Base-by-base conservation (phyloP, 2,888 invertebrate genomes). In the Macaria notata region DNA sequence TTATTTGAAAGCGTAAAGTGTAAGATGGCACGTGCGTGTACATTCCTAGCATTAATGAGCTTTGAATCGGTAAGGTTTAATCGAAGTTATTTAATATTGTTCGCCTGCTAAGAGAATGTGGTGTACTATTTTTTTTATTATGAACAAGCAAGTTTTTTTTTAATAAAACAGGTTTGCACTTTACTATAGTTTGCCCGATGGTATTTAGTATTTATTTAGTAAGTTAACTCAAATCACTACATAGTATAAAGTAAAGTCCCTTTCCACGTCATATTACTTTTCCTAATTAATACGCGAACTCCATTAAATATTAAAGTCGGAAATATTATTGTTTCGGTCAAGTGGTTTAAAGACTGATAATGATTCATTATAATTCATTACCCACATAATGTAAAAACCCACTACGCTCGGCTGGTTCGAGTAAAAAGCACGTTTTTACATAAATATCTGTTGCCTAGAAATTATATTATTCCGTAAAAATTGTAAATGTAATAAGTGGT, bases 1-100 rank as follows among this genome's bases (percentile, higher is more conserved):
- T 75, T 73, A 78, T 71, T 73, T 78, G 74, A 69, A 75, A 66
- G 74, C 73, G 69, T 72, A 68, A 71, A 74, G 63, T 61, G 59
- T 48, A 56, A 68, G 66, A 63, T 62, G 70, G 69, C 73, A 73
- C 71, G 70, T 68, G 68, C 74, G 57, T 5, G 46, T 47, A 44
- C 59, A 59, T 51, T 57, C 58, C 54, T 49, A 45, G 39, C 44
- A 61, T 53, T 61, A 66, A 58, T 48, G 54, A 56, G 49, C 42
- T 54, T 42, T 9, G 33, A 7, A 36, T 36, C 7, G 33, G 33
- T 6, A 6, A 6, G 33, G 42, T 9, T 42, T 42, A n/a, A 42
- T n/a, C 9, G 33, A 36, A 7, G 7, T 36, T 36, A 36, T 36
- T 36, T 6, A 36, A 36, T 7, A 6, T 6, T 43, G 19, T 19